phyloP scores from a whole-genome alignment of 2,113 vertebrate species.

The Upupa epops region DNA sequence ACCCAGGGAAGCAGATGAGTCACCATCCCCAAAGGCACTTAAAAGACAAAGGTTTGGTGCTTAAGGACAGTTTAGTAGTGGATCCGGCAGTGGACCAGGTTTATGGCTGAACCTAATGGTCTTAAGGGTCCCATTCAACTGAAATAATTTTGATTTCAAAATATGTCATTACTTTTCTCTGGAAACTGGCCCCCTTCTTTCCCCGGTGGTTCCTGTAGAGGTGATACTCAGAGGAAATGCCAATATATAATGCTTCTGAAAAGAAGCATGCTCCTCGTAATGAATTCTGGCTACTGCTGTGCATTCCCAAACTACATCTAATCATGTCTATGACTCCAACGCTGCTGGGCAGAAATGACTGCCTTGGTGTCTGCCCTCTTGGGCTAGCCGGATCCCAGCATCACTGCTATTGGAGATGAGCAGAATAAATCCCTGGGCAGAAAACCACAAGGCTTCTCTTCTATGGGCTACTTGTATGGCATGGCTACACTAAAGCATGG shows the following conservation, averaged over 20 bases:
- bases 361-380: background rate
- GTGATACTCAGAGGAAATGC: background rate
- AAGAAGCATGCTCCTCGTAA: background rate
- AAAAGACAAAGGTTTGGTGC: background rate
- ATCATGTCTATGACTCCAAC: background rate
- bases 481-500: background rate
- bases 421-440: background rate
- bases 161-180: background rate
- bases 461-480: background rate
- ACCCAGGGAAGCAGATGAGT: background rate
- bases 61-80: background rate
- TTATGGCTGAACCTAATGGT: background rate
- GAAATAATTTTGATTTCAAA: background rate
- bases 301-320: background rate
- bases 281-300: background rate
- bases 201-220: background rate
- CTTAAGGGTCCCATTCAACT: background rate
- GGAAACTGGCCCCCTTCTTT: background rate
- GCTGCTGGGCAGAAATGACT: background rate
- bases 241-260: background rate
- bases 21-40: background rate
- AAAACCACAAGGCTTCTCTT: background rate
- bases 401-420: background rate
- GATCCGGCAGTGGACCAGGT: background rate
- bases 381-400: background rate